Evolutionary conservation across 2,888 invertebrate genomes (phyloP).

Genomic region (Agrochola litura): DNA sequence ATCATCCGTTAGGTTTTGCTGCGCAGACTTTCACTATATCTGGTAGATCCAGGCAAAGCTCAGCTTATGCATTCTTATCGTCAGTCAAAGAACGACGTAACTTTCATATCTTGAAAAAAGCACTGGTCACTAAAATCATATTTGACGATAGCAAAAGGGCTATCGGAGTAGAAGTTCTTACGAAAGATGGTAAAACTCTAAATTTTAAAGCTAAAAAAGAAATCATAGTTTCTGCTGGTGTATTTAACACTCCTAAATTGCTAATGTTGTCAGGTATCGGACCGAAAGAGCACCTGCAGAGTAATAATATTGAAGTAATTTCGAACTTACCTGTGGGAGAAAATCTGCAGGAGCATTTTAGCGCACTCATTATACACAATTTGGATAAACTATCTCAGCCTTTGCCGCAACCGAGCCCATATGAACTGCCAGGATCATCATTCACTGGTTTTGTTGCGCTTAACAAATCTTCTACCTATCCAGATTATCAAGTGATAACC

Average conservation of each 20-base stretch:
- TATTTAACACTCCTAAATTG: conserved; percentile 72
- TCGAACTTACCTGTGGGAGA: conserved; percentile 74
- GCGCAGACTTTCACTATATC: conserved; percentile 58
- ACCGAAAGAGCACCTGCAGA: conserved; percentile 67
- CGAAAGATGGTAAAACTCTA: conserved; percentile 56
- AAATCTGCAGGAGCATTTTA: conserved; percentile 73
- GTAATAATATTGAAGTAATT: conserved; percentile 66
- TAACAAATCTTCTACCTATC: conserved; percentile 58
- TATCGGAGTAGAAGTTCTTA: conserved; percentile 65
- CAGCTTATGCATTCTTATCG: conserved; percentile 79
- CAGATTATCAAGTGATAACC: conserved; percentile 67
- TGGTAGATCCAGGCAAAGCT: conserved; percentile 80
- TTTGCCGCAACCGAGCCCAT: conserved; percentile 57
- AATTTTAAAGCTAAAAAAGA: conserved; percentile 68
- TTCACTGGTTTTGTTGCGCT: conserved; percentile 66
- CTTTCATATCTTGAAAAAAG: conserved; percentile 69
- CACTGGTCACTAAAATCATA: conserved; percentile 67
- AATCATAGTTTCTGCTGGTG: conserved; percentile 72
- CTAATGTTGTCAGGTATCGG: conserved; percentile 76
- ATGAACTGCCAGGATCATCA: conserved; percentile 55
- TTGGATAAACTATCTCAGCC: conserved; percentile 80
- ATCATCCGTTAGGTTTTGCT: conserved; percentile 75
- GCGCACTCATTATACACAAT: conserved; percentile 53
- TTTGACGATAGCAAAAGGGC: conserved; percentile 63
- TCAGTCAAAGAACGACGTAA: conserved; percentile 67